These are phyloP conservation scores for Eudorcas thomsonii DNA, from an alignment of 2,113 vertebrate genomes.

Conservation along the genomic window DNA sequence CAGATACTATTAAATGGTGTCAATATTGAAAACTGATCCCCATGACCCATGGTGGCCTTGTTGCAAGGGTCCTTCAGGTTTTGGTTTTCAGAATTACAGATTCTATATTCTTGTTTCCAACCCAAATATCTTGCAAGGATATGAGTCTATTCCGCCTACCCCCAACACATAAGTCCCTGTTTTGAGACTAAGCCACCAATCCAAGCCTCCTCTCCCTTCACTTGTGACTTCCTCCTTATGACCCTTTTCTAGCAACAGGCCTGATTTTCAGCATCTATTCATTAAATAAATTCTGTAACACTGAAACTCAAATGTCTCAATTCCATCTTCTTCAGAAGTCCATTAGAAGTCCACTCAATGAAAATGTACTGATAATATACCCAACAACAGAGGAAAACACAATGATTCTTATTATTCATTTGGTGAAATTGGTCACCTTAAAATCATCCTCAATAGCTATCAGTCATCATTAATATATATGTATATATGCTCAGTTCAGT, in stretches of 20 bases:
- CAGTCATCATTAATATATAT: background rate
- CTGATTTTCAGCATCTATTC: background rate
- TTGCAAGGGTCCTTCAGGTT: background rate
- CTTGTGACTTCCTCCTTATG: background rate
- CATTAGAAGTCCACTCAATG: background rate
- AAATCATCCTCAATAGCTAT: background rate
- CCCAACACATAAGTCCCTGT: rapidly evolving
- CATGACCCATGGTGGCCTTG: background rate
- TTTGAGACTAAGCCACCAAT: background rate
- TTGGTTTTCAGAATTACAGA: background rate
- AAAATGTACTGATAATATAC: background rate
- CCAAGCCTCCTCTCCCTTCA: background rate
- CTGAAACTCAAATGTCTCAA: background rate
- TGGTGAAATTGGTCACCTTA: background rate
- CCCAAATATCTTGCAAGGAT: background rate
- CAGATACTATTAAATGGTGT: background rate
- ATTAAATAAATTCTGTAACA: background rate
- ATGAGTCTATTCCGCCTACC: background rate
- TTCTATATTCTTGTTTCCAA: background rate
- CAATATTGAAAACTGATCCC: background rate
- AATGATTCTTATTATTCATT: background rate
- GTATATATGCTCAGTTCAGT: background rate
- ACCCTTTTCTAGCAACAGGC: background rate
- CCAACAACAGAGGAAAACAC: background rate
- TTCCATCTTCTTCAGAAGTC: background rate